These are phyloP conservation scores for Oryzias woworae DNA, from an alignment of 2,113 vertebrate genomes.

Conservation along the genomic window DNA sequence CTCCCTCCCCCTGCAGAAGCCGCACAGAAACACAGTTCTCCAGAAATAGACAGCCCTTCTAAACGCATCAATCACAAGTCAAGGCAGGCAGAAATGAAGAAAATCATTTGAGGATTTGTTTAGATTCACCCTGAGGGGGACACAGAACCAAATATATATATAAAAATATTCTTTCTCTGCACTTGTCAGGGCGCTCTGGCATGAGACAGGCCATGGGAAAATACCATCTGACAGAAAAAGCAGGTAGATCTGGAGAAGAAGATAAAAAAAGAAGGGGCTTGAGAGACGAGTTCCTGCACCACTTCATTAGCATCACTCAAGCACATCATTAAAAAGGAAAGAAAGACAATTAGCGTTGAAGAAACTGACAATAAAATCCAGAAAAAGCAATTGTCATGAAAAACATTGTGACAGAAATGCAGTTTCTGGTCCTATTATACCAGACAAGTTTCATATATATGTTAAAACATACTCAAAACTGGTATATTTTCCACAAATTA, in stretches of 20 bases:
- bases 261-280: constrained; percentile 11
- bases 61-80: constrained; percentile 49
- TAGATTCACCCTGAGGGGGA: constrained; percentile 48
- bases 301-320: constrained; percentile 56
- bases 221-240: constrained; percentile 43
- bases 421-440: too few species aligned
- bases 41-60: constrained; percentile 36
- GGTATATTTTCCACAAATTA: too few species aligned
- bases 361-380: constrained; percentile 39
- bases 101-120: constrained; percentile 46
- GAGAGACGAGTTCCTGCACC: constrained; percentile 22
- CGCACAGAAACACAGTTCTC: constrained; percentile 29
- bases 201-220: background rate
- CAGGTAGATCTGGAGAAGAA: constrained; percentile 38
- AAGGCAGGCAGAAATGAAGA: constrained; percentile 37
- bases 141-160: constrained; percentile 16
- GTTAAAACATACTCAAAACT: too few species aligned
- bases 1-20: constrained; percentile 21
- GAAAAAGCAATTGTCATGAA: constrained; percentile 14
- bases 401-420: constrained; percentile 2
- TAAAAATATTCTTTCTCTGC: constrained; percentile 33
- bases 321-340: constrained; percentile 44
- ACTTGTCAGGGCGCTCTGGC: background rate
- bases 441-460: too few species aligned
- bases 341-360: constrained; percentile 33